A percentile compares a stretch with the other conserved stretches of the same genome.
These are phyloP conservation scores for Sardina pilchardus DNA, from an alignment of 2,113 vertebrate genomes.

Conservation along the genomic window DNA sequence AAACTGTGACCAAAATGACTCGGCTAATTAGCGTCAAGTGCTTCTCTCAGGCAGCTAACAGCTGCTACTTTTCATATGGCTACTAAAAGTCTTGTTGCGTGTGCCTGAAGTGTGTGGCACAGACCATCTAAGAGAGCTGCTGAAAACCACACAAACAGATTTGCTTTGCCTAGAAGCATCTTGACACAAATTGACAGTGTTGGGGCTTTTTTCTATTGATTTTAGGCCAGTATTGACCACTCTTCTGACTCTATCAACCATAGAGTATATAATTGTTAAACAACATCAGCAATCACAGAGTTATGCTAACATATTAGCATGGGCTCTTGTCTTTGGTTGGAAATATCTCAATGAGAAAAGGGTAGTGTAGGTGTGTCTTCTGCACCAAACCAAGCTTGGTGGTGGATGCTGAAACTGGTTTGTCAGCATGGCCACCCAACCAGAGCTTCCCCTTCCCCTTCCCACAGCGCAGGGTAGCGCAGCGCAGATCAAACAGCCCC, in stretches of 20 bases:
- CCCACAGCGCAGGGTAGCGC: not conserved
- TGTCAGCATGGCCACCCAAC: not conserved
- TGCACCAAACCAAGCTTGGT: not conserved
- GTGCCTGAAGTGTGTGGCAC: not conserved
- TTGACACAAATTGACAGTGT: not conserved
- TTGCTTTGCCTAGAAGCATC: not conserved
- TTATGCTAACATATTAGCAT: not conserved
- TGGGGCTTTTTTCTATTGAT: not conserved
- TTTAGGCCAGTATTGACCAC: not conserved
- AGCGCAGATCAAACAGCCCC: not conserved
- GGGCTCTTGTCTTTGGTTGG: not conserved
- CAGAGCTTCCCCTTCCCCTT: not conserved
- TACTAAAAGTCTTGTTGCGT: not conserved
- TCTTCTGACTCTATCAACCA: not conserved
- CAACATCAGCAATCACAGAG: not conserved
- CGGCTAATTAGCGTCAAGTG: not conserved
- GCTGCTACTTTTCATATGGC: not conserved
- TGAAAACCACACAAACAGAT: not conserved
- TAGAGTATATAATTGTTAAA: not conserved
- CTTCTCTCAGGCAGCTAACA: not conserved
- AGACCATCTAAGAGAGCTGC: not conserved
- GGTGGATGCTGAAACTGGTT: not conserved
- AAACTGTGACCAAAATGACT: conserved; percentile 6
- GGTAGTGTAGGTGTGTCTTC: not conserved
- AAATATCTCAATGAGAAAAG: not conserved